These are phyloP conservation scores for Falco punctatus DNA, from an alignment of 2,113 vertebrate species.

Conservation along the genomic window DNA sequence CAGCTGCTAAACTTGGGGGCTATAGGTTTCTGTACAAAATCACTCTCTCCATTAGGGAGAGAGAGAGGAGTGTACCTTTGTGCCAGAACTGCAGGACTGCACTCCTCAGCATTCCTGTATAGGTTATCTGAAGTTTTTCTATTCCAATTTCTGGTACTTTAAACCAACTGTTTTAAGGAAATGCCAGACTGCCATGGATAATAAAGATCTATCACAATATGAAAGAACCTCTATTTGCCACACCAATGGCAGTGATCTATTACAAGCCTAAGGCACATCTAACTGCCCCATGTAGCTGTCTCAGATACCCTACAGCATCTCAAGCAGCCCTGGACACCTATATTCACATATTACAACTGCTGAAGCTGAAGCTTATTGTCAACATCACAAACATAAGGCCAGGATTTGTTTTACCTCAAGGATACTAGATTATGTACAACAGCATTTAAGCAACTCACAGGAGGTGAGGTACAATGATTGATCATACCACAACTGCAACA, in stretches of 20 bases:
- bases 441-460: neutral
- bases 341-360: neutral
- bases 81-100: neutral
- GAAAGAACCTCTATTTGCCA: neutral
- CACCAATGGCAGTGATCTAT: rapidly evolving
- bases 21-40: neutral
- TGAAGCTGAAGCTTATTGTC: neutral
- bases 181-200: neutral
- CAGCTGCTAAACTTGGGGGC: neutral
- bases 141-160: neutral
- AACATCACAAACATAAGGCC: neutral
- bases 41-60: neutral
- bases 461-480: neutral
- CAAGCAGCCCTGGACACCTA: neutral
- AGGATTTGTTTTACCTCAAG: neutral
- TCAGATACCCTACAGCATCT: neutral
- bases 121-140: neutral
- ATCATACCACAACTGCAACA: neutral
- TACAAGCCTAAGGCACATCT: neutral
- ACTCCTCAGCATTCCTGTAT: neutral
- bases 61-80: neutral
- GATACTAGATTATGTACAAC: neutral
- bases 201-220: neutral
- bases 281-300: neutral
- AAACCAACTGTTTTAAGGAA: neutral